A percentile compares a stretch with the other conserved stretches of the same genome.
Evolutionary conservation across 2,113 vertebrate genomes (phyloP).

Genomic region (Sylvia atricapilla): DNA sequence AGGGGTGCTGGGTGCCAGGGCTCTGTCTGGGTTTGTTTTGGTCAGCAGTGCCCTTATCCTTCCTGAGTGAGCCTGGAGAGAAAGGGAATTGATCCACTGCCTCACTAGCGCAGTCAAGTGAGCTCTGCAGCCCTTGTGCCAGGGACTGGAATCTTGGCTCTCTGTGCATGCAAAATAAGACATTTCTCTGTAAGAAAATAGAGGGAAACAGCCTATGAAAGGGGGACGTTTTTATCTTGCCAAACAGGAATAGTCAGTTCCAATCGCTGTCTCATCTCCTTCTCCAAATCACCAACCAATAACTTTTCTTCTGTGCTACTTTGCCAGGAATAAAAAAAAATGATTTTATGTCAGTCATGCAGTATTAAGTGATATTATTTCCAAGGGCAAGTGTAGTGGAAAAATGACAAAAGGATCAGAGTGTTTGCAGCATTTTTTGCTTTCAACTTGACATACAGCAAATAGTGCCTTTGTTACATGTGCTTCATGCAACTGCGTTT

Average conservation of each 20-base stretch:
- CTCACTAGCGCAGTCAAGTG: neutral
- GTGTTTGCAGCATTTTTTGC: neutral
- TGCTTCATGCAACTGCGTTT: neutral
- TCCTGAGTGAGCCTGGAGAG: neutral
- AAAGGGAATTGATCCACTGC: neutral
- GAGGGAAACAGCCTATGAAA: conserved; percentile 31
- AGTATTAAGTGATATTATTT: conserved; percentile 23
- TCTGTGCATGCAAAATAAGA: conserved; percentile 33
- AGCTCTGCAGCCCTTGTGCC: conserved; percentile 18
- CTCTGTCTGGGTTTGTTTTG: neutral
- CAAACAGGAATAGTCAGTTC: conserved; percentile 47
- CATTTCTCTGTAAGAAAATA: conserved; percentile 38
- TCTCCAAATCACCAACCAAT: conserved; percentile 16
- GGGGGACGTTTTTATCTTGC: conserved; percentile 51
- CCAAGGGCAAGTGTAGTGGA: conserved; percentile 36
- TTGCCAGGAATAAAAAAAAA: conserved; percentile 23
- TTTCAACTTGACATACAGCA: neutral
- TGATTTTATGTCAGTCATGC: neutral
- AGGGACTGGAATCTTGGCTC: neutral
- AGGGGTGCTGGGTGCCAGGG: neutral
- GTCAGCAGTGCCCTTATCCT: neutral
- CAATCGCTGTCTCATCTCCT: conserved; percentile 16
- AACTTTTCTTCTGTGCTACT: neutral
- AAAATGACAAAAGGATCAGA: conserved; percentile 50
- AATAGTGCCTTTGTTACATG: neutral